A percentile compares a stretch with the other conserved stretches of the same genome.
Evolutionary conservation across 2,797 vertebrate species (phyloP).

Genomic region (Coracias cyanogaster): DNA sequence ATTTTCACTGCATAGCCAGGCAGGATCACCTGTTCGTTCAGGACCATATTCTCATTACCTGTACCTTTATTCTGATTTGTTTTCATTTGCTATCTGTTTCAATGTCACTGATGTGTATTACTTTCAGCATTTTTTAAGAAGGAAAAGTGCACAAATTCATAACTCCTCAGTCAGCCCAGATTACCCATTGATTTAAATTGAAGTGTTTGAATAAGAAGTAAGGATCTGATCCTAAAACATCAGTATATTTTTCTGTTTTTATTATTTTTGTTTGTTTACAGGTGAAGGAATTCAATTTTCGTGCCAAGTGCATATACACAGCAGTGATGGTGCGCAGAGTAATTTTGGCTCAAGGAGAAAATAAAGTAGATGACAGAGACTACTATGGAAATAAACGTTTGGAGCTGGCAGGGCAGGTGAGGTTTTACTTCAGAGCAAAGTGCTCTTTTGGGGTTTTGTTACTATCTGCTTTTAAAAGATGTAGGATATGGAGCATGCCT

Average conservation of each 20-base stretch:
- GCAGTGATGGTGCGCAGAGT: conserved; percentile 98
- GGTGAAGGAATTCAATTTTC: conserved; percentile 99
- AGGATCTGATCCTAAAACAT: neutral
- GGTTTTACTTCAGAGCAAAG: neutral
- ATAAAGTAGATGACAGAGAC: conserved; percentile 98
- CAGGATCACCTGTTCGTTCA: neutral
- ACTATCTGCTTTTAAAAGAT: neutral
- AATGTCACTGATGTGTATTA: neutral
- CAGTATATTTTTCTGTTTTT: neutral
- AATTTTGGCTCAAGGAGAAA: conserved; percentile 95
- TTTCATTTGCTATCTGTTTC: neutral
- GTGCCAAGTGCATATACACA: conserved; percentile 96
- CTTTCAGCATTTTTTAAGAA: neutral
- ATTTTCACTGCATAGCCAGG: neutral
- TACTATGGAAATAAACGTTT: conserved; percentile 98
- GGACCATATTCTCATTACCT: neutral
- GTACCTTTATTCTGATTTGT: neutral
- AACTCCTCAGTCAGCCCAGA: neutral
- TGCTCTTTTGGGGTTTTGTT: neutral
- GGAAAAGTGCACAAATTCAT: neutral
- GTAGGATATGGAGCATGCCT: neutral
- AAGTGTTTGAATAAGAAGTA: neutral
- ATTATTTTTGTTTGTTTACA: conserved; percentile 49
- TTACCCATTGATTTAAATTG: neutral
- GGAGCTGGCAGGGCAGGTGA: conserved; percentile 97